Evolutionary conservation across 2,113 vertebrate genomes (phyloP).

Genomic region (Cinclus cinclus): DNA sequence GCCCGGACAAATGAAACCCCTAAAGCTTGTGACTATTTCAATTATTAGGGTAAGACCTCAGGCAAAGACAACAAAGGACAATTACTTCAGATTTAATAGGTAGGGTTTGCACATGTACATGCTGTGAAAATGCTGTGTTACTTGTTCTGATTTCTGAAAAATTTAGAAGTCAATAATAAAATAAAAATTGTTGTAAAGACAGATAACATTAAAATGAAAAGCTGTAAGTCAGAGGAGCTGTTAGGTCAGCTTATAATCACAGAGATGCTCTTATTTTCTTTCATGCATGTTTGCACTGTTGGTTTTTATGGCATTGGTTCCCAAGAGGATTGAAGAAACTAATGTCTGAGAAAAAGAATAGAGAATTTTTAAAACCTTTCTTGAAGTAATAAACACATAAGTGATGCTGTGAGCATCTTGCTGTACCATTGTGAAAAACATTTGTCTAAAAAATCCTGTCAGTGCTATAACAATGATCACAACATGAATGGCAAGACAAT

Average conservation of each 20-base stretch:
- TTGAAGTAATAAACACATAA: neutral
- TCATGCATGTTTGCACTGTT: fast-evolving
- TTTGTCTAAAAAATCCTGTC: neutral
- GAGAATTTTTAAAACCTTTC: neutral
- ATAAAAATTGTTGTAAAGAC: neutral
- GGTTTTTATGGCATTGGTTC: neutral
- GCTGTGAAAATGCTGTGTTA: neutral
- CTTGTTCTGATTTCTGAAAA: neutral
- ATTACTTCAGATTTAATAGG: neutral
- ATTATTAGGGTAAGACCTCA: neutral
- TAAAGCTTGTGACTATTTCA: neutral
- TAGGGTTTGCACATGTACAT: neutral
- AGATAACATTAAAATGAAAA: neutral
- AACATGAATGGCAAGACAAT: neutral
- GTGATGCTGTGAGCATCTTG: neutral
- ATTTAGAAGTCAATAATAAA: neutral
- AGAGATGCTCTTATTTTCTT: neutral
- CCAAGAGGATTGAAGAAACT: neutral
- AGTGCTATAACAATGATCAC: neutral
- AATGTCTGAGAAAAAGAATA: neutral
- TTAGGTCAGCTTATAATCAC: neutral
- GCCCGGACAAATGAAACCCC: neutral
- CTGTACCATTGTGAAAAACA: neutral
- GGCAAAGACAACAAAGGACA: neutral
- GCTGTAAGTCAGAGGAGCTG: neutral